phyloP scores from a whole-genome alignment of 37 sponge, comb jelly and placozoan species.

The Theonella swinhoei region DNA sequence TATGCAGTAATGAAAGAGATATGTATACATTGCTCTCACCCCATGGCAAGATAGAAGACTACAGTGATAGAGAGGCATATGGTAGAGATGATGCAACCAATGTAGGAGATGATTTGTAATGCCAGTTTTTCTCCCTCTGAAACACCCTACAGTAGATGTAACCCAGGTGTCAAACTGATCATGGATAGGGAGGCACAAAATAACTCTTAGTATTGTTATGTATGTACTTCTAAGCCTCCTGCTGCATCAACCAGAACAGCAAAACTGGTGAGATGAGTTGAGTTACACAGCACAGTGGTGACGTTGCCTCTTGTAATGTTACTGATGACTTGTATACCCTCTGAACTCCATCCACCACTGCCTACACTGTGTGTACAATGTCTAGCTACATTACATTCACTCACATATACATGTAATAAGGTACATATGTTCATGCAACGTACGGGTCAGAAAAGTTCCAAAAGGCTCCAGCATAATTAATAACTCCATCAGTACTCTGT shows the following conservation, averaged over 20 bases:
- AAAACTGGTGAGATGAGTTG: conserved; percentile 68
- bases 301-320: not conserved
- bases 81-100: conserved; percentile 65
- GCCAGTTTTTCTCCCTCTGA: conserved; percentile 13
- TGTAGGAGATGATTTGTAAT: conserved; percentile 48
- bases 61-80: conserved; percentile 57
- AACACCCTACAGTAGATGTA: no score
- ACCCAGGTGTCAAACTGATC: no score
- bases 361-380: conserved; percentile 5
- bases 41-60: conserved; percentile 43
- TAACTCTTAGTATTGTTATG: not conserved
- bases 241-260: conserved; percentile 73
- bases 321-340: conserved; percentile 30
- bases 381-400: not conserved
- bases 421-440: no score
- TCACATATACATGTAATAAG: not conserved
- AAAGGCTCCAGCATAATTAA: conserved; percentile 12
- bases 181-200: no score
- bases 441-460: conserved; percentile 54
- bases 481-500: not conserved
- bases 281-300: conserved; percentile 14
- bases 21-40: no score
- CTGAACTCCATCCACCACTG: conserved; percentile 51
- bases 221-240: not conserved
- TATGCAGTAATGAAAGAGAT: no score